Conservation (phyloP, 2,113 vertebrate genomes). For the Mugil cephalus region DNA sequence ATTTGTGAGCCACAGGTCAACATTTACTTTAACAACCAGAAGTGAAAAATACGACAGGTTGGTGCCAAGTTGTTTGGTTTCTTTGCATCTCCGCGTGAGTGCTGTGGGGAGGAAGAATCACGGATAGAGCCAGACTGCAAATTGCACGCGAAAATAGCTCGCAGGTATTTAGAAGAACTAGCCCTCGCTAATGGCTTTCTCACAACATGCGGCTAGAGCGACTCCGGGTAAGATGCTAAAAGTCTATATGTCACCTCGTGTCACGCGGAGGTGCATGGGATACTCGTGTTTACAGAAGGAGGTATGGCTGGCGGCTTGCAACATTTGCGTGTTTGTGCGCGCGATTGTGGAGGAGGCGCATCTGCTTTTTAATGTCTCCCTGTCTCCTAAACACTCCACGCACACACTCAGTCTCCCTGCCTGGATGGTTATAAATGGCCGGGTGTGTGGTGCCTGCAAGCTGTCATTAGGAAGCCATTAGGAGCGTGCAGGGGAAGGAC, state of each 20-base stretch:
- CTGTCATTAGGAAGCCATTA: constrained; percentile 84
- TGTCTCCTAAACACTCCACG: constrained; percentile 53
- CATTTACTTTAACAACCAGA: constrained; percentile 48
- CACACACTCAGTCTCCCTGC: constrained; percentile 49
- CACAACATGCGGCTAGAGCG: constrained; percentile 49
- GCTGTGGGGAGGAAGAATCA: constrained; percentile 23
- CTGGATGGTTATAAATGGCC: constrained; percentile 76
- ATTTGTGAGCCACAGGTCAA: constrained; percentile 17
- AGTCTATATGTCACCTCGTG: constrained; percentile 67
- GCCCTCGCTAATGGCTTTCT: constrained; percentile 60
- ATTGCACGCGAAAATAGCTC: constrained; percentile 43
- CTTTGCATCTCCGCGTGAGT: constrained; percentile 42
- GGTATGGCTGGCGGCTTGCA: constrained; percentile 43
- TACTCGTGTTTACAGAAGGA: constrained; percentile 59
- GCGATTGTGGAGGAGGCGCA: constrained; percentile 52
- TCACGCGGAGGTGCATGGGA: constrained; percentile 47
- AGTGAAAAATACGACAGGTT: constrained; percentile 48
- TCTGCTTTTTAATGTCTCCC: constrained; percentile 67
- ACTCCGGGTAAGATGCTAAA: constrained; percentile 54
- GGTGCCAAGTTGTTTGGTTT: constrained; percentile 47
- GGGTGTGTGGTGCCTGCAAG: constrained; percentile 79
- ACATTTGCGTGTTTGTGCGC: constrained; percentile 45
- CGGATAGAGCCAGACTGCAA: constrained; percentile 37
- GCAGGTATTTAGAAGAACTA: constrained; percentile 60
- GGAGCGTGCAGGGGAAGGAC: constrained; percentile 73